Evolutionary conservation across 2,113 vertebrate species (phyloP).

Genomic region (Paracanthobrama guichenoti): DNA sequence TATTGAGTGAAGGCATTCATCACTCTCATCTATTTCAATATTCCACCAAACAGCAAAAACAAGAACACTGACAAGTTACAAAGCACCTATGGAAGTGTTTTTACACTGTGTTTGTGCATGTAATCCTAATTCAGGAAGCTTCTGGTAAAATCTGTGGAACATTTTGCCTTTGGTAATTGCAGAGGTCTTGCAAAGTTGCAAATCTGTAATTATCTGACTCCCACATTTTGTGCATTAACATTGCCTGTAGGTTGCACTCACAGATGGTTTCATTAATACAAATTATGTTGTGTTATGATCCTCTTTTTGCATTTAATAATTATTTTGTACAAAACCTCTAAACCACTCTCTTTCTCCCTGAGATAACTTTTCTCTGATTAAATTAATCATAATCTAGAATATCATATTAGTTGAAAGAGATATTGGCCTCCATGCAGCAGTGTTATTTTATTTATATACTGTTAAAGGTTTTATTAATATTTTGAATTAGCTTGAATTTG

Average conservation of each 20-base stretch:
- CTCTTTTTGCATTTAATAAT: slow-evolving; percentile 14
- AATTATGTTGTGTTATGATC: slow-evolving; percentile 12
- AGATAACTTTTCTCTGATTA: not conserved
- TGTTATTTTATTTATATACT: not conserved
- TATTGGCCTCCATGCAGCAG: not conserved
- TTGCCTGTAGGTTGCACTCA: not conserved
- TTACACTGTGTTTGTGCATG: not conserved
- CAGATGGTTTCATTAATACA: slow-evolving; percentile 9
- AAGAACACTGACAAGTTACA: not conserved
- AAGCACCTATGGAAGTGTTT: not conserved
- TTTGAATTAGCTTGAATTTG: not conserved
- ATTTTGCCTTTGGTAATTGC: slow-evolving; percentile 7
- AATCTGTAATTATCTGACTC: slow-evolving; percentile 19
- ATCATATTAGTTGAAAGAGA: not conserved
- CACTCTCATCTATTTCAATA: not conserved
- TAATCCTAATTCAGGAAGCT: not conserved
- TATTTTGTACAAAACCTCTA: not conserved
- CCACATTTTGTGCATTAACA: slow-evolving; percentile 21
- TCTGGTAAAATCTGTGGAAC: not conserved
- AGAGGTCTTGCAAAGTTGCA: slow-evolving; percentile 20
- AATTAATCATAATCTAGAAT: not conserved
- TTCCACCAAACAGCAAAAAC: not conserved
- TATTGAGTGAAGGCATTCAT: not conserved
- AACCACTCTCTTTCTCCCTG: not conserved
- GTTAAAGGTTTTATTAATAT: not conserved